Evolutionary conservation across 2,797 vertebrate genomes (phyloP).

Genomic region (Echeneis naucrates): DNA sequence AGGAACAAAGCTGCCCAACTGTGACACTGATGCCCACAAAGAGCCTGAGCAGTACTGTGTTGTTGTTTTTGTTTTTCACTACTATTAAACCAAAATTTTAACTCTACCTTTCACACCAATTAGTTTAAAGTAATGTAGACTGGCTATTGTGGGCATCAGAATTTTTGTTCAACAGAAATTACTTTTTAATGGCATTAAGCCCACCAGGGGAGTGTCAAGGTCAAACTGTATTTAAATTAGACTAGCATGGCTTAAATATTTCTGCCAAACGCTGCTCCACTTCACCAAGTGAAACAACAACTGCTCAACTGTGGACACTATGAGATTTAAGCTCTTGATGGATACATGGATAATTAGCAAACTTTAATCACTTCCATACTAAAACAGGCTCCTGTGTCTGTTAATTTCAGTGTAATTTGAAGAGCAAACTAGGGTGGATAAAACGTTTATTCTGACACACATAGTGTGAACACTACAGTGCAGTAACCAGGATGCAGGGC

Average conservation of each 20-base stretch:
- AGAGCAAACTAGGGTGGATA: constrained; percentile 8
- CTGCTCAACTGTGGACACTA: constrained; percentile 1
- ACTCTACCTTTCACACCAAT: constrained; percentile 43
- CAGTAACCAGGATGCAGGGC: constrained; percentile 44
- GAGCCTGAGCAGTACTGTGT: background rate
- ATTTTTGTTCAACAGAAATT: constrained; percentile 26
- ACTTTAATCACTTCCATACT: constrained; percentile 13
- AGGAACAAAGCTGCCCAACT: constrained; percentile 54
- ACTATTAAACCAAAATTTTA: constrained; percentile 26
- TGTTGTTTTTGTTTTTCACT: background rate
- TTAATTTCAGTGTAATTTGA: constrained; percentile 10
- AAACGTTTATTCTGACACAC: constrained; percentile 17
- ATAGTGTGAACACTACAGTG: constrained; percentile 9
- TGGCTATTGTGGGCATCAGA: background rate
- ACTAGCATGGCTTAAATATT: constrained; percentile 20
- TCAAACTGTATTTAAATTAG: constrained; percentile 42
- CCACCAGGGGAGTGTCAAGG: constrained; percentile 42
- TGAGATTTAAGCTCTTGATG: background rate
- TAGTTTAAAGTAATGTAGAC: constrained; percentile 24
- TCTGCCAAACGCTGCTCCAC: background rate
- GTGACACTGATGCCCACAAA: constrained; percentile 37
- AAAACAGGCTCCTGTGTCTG: background rate
- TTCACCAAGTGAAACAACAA: background rate
- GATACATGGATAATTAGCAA: constrained; percentile 10
- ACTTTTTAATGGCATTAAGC: constrained; percentile 11